A percentile compares a stretch with the other conserved stretches of the same genome.
Evolutionary conservation across 2,797 vertebrate genomes (phyloP).

Genomic region (Microctenopoma steveboyesi): DNA sequence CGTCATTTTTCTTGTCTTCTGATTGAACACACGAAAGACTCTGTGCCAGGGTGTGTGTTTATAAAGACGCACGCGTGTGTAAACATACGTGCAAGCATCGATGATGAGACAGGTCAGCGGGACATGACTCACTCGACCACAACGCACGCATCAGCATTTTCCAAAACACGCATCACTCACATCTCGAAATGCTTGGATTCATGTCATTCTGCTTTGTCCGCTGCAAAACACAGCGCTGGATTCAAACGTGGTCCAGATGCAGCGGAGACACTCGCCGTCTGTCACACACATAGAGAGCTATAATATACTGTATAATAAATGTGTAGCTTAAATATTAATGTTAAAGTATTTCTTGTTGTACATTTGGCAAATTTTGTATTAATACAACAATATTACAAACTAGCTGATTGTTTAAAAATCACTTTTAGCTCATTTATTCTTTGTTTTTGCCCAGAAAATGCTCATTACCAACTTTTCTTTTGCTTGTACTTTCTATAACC

Average conservation of each 20-base stretch:
- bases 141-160: constrained; percentile 40
- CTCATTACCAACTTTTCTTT: neutral
- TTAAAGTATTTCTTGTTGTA: too few species aligned
- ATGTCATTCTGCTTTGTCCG: constrained; percentile 39
- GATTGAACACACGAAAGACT: constrained; percentile 41
- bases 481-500: neutral
- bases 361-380: too few species aligned
- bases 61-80: constrained; percentile 8
- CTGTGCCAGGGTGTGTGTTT: constrained; percentile 34
- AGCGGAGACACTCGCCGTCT: constrained; percentile 34
- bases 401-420: too few species aligned
- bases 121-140: constrained; percentile 59
- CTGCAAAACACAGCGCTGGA: constrained; percentile 15
- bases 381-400: too few species aligned
- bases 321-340: neutral
- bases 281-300: constrained; percentile 43
- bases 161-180: constrained; percentile 31
- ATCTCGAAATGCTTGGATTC: constrained; percentile 52
- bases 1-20: constrained; percentile 11
- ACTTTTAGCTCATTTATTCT: too few species aligned
- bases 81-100: constrained; percentile 54
- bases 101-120: constrained; percentile 40
- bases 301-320: neutral
- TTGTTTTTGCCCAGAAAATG: neutral
- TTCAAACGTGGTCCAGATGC: constrained; percentile 59